Conservation (phyloP, 2,113 vertebrate genomes). For the Camelus dromedarius region DNA sequence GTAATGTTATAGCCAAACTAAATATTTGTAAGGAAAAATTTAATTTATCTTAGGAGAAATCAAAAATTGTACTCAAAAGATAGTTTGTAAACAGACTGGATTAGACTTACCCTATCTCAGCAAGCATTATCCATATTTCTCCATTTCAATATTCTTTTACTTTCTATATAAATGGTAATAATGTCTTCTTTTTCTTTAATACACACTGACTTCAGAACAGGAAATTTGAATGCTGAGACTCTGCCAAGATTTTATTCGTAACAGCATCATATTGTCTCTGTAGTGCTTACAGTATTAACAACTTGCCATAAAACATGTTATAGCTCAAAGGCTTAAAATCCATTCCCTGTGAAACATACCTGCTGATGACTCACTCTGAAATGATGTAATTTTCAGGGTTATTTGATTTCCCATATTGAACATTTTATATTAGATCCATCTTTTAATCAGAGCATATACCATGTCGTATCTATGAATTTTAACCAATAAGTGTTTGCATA, state of each 20-base stretch:
- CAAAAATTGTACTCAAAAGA: neutral
- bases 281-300: constrained; percentile 75
- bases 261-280: constrained; percentile 66
- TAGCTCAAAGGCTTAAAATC: constrained; percentile 69
- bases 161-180: neutral
- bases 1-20: neutral
- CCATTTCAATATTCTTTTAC: neutral
- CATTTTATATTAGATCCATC: constrained; percentile 60
- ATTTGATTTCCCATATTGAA: constrained; percentile 66
- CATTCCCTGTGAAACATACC: constrained; percentile 61
- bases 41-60: neutral
- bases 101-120: neutral
- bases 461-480: constrained; percentile 24
- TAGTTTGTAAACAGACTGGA: neutral
- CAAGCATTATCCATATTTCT: neutral
- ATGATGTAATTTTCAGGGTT: constrained; percentile 75
- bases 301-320: constrained; percentile 74
- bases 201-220: constrained; percentile 60
- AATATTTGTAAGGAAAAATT: neutral
- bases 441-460: constrained; percentile 63
- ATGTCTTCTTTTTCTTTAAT: constrained; percentile 26
- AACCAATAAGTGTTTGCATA: neutral
- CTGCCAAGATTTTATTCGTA: constrained; percentile 73
- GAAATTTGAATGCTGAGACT: constrained; percentile 72
- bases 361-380: constrained; percentile 67